Base-by-base conservation (phyloP, 2,113 vertebrate genomes). In the Gymnogyps californianus region DNA sequence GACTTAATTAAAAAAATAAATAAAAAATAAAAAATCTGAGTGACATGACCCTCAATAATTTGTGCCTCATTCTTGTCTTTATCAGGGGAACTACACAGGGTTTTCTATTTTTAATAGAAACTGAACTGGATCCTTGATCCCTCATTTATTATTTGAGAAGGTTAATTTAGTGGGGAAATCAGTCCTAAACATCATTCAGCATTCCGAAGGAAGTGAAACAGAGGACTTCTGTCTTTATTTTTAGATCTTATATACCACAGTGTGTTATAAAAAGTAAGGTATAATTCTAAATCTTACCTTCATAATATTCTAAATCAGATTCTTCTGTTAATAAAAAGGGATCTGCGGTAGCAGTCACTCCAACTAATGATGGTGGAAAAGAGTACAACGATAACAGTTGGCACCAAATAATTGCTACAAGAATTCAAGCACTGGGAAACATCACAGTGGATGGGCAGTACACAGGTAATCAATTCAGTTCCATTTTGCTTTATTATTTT, bases 391-490 rank as follows among this genome's bases (percentile, higher is more conserved):
- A 99, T 94, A 98, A 98, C 72, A 98, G 97, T 75, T 99, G 99
- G 99, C 99, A 99, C 94, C 98, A 98, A 89, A 92, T 99, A 95
- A 97, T 97, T 91, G 98, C 98, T 94, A 98, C 97, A 57, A 98
- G 99, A 97, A 97, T 97, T 93, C 98, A 98, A 96, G 98, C 98
- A 85, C 96, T 98, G 77, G 99, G 99, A 98, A 98, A 98, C 59
- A 99, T 99, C 97, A 98, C 98, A 93, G 98, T 99, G 34, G 98
- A 99, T 95, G 98, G 98, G 88, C 98, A 98, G 95, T 99, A 98
- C 96, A 98, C 96, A 97, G 99, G 99, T 99, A 98, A 98, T 95
- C 47, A 59, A 65, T 54, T 40, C 7, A 65, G 42, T 62, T 51
- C 28, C 16, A 26, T 58, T 52, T 85, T 58, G 22, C 51, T 40